Evolutionary conservation across 2,797 vertebrate species (phyloP).

Genomic region (Vespertilio murinus): DNA sequence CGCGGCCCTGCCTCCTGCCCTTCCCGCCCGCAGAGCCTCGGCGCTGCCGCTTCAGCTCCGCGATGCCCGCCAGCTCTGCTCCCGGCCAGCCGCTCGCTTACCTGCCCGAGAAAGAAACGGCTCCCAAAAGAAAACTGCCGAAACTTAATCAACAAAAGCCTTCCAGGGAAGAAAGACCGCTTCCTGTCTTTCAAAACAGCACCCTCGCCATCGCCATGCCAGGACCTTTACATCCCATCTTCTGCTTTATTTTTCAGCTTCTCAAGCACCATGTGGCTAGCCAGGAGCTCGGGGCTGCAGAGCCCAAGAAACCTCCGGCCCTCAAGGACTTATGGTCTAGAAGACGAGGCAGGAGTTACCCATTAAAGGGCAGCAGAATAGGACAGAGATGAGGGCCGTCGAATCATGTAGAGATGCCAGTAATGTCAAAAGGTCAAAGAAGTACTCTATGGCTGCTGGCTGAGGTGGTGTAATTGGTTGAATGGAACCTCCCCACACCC

Average conservation of each 20-base stretch:
- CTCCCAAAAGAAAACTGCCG: neutral
- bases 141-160: neutral
- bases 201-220: neutral
- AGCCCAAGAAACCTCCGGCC: neutral
- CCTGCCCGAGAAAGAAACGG: neutral
- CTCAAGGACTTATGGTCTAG: neutral
- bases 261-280: neutral
- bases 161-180: neutral
- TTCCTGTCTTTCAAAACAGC: constrained; percentile 1
- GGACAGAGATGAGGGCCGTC: neutral
- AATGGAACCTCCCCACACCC: neutral
- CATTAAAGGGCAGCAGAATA: neutral
- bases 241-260: neutral
- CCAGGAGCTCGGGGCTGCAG: neutral
- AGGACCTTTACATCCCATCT: neutral
- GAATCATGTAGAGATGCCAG: neutral
- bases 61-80: neutral
- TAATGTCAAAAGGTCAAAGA: constrained; percentile 6
- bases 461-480: neutral
- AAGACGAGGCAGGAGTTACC: neutral
- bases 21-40: neutral
- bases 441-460: neutral
- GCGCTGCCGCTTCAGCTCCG: neutral
- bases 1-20: neutral
- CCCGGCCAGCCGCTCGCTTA: neutral